Evolutionary conservation across 2,888 invertebrate species (phyloP).

Genomic region (Lasius fuliginosus): DNA sequence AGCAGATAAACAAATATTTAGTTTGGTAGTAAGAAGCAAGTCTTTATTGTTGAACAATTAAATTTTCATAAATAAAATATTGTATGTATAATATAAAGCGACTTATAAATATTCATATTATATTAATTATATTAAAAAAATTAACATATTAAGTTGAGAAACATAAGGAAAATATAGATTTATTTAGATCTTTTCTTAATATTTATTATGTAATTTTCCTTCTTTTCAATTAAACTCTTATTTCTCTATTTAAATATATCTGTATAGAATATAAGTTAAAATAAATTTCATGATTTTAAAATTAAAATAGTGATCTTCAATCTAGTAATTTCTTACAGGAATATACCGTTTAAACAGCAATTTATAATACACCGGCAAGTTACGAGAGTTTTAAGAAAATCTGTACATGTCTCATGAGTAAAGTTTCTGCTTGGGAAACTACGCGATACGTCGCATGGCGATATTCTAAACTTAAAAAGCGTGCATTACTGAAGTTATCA

Average conservation of each 20-base stretch:
- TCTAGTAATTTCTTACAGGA: background rate
- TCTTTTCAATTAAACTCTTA: background rate
- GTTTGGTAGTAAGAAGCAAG: background rate
- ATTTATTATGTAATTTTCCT: background rate
- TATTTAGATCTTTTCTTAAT: background rate
- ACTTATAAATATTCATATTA: background rate
- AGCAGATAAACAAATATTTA: background rate
- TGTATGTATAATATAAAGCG: background rate
- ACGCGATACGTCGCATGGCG: conserved; percentile 24
- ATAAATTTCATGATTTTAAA: background rate
- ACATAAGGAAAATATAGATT: background rate
- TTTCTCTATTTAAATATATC: background rate
- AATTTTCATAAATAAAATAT: background rate
- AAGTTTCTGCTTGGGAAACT: conserved; percentile 43
- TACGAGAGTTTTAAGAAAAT: conserved; percentile 43
- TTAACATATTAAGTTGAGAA: background rate
- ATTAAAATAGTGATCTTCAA: background rate
- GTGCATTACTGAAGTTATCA: conserved; percentile 40
- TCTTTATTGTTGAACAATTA: background rate
- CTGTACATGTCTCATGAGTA: conserved; percentile 39
- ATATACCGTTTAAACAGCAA: conserved; percentile 30
- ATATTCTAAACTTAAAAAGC: conserved; percentile 47
- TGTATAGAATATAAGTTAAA: background rate
- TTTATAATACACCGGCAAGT: conserved; percentile 38
- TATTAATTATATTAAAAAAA: background rate